phyloP scores from a whole-genome alignment of 2,113 vertebrate species.

The Leuciscus idus region DNA sequence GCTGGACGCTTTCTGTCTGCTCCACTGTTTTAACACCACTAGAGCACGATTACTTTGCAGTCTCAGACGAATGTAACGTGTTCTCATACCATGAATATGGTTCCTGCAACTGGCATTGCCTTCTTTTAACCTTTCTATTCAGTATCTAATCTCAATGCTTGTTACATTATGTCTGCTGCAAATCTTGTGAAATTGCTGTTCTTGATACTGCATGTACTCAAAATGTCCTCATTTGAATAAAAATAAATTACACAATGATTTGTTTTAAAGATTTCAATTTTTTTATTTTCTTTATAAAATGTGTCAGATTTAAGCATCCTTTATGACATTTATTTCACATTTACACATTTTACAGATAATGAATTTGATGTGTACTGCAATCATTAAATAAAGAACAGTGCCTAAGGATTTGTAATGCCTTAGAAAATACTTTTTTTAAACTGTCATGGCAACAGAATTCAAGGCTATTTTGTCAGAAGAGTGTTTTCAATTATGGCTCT shows the following conservation, averaged over 20 bases:
- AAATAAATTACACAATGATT: background rate
- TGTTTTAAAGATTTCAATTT: background rate
- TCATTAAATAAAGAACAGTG: constrained; percentile 24
- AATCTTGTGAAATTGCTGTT: background rate
- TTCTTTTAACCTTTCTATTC: background rate
- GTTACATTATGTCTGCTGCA: background rate
- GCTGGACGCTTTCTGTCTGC: constrained; percentile 38
- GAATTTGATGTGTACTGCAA: background rate
- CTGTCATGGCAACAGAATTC: background rate
- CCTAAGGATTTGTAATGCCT: background rate
- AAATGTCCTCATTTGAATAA: constrained; percentile 15
- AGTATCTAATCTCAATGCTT: background rate
- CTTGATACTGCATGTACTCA: background rate
- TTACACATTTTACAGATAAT: constrained; percentile 30
- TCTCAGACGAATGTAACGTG: background rate
- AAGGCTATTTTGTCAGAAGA: background rate
- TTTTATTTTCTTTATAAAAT: background rate
- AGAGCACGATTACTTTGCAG: background rate
- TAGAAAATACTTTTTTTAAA: background rate
- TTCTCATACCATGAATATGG: background rate
- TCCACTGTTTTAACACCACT: background rate
- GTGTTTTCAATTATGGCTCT: background rate
- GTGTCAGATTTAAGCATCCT: background rate
- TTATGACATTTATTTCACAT: background rate
- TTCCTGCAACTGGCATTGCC: background rate